These are phyloP conservation scores for Blastomussa wellsi DNA, from an alignment of 92 coral and sea anemone species.

Conservation along the genomic window DNA sequence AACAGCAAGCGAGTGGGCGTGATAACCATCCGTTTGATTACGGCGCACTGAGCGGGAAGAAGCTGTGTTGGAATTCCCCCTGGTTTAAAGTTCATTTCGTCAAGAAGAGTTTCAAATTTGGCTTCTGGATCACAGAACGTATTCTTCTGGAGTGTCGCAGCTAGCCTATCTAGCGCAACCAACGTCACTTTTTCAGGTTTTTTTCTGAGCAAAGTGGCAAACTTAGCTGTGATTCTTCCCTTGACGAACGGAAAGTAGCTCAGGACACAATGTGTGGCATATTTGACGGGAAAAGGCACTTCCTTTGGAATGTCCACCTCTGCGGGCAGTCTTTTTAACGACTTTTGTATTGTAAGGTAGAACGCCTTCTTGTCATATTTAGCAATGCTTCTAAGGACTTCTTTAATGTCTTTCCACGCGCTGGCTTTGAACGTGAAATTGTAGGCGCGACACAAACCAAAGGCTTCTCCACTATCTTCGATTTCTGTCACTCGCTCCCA, in stretches of 20 bases:
- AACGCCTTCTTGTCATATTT: constrained; percentile 72
- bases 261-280: constrained; percentile 78
- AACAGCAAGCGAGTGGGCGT: constrained; percentile 89
- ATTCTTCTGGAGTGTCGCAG: constrained; percentile 53
- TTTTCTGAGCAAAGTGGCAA: constrained; percentile 47
- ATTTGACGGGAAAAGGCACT: constrained; percentile 69
- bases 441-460: constrained; percentile 71
- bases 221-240: constrained; percentile 64
- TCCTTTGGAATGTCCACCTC: constrained; percentile 44
- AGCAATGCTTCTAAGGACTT: constrained; percentile 51
- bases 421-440: constrained; percentile 44
- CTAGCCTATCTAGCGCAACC: constrained; percentile 69
- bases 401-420: constrained; percentile 45
- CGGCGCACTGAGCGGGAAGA: constrained; percentile 84
- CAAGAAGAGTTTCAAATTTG: constrained; percentile 58
- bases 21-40: constrained; percentile 86
- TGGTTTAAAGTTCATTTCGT: constrained; percentile 49
- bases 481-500: constrained; percentile 71
- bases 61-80: constrained; percentile 51
- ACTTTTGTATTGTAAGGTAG: constrained; percentile 60
- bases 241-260: constrained; percentile 71
- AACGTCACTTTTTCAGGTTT: constrained; percentile 53
- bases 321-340: constrained; percentile 42
- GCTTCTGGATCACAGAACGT: constrained; percentile 80
- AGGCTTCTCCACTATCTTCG: constrained; percentile 52